phyloP scores from a whole-genome alignment of 2,888 invertebrate genomes.

The Cheilosia pagana region DNA sequence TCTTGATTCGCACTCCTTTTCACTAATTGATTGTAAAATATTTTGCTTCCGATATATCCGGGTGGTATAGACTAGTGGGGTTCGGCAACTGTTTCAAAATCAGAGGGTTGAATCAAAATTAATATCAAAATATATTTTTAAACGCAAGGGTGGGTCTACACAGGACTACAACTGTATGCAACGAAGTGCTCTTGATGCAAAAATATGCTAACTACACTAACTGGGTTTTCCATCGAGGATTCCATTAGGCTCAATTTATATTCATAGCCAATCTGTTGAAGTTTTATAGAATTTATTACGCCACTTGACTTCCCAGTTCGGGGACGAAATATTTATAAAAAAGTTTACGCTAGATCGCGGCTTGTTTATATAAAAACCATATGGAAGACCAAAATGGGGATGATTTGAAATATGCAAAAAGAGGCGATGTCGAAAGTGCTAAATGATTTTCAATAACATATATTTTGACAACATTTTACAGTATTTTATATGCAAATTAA shows the following conservation, averaged over 20 bases:
- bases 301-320: slow-evolving; percentile 81
- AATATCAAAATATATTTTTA: slow-evolving; percentile 50
- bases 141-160: background rate
- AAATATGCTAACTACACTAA: slow-evolving; percentile 73
- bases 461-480: slow-evolving; percentile 77
- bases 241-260: slow-evolving; percentile 84
- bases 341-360: slow-evolving; percentile 13
- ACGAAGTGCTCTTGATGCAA: slow-evolving; percentile 50
- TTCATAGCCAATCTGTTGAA: slow-evolving; percentile 84
- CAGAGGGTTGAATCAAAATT: slow-evolving; percentile 65
- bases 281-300: slow-evolving; percentile 83
- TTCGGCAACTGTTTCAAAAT: slow-evolving; percentile 54
- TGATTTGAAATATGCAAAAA: slow-evolving; percentile 26
- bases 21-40: slow-evolving; percentile 72
- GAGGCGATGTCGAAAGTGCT: slow-evolving; percentile 65
- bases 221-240: slow-evolving; percentile 76
- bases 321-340: slow-evolving; percentile 24
- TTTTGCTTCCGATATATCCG: slow-evolving; percentile 54
- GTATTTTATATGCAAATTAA: slow-evolving; percentile 83
- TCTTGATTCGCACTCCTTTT: slow-evolving; percentile 63
- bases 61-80: background rate
- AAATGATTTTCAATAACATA: slow-evolving; percentile 75
- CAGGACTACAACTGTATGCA: background rate
- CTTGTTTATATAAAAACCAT: background rate
- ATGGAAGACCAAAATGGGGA: slow-evolving; percentile 25